Percentiles rank a stretch among this genome's conserved stretches.
Evolutionary conservation across 2,797 vertebrate genomes (phyloP).

Genomic region (Falco columbarius): DNA sequence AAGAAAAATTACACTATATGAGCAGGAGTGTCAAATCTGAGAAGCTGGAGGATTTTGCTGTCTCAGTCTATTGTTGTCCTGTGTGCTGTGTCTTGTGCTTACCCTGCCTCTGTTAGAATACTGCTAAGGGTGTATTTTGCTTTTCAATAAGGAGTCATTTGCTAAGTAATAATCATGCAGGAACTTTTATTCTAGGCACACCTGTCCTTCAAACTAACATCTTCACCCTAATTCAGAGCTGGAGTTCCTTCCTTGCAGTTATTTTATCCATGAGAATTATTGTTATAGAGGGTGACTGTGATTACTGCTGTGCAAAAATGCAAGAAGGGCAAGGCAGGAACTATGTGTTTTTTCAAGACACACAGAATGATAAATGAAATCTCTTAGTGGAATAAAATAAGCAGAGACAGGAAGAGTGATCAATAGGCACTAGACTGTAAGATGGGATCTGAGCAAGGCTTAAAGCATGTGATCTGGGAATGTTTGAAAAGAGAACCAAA

Average conservation of each 20-base stretch:
- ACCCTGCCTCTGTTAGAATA: background rate
- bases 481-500: background rate
- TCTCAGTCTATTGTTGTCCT: background rate
- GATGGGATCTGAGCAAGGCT: background rate
- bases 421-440: background rate
- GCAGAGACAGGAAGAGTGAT: background rate
- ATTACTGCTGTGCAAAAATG: background rate
- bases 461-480: background rate
- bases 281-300: background rate
- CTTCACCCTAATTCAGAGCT: background rate
- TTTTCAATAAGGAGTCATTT: background rate
- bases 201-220: background rate
- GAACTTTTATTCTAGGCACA: background rate
- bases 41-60: background rate
- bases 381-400: background rate
- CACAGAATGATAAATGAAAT: background rate
- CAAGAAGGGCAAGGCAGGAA: background rate
- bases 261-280: background rate
- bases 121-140: background rate
- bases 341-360: background rate
- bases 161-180: background rate
- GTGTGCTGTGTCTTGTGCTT: background rate
- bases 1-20: background rate
- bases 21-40: background rate
- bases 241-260: background rate